Base-by-base conservation (phyloP, 2,888 invertebrate species). In the Hypena proboscidalis region DNA sequence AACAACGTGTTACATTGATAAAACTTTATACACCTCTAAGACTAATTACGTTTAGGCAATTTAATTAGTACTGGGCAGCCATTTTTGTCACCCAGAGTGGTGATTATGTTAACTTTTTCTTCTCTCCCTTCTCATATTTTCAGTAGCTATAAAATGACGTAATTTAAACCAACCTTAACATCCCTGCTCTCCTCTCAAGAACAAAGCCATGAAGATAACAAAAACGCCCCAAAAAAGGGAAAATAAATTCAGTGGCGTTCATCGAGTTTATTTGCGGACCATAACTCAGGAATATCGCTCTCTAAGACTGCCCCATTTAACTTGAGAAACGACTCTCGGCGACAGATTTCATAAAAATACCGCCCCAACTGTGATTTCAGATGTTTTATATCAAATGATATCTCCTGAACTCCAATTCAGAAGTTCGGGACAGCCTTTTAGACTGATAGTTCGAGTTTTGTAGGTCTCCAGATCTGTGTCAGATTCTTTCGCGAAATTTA, bases 231-330 rank as follows among this genome's bases (percentile, higher is more conserved):
- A 41, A 44, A 46, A 45, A 39, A 26, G 19, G 31, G 11, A 29
- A 29, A 49, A 52, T 46, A 50, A 46, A 50, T 39, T 38, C 26
- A 46, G 39, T 33, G 38, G 32, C 63, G 57, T 64, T 67, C 60
- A 49, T 58, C 47, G 61, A 52, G 62, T 64, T 56, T 75, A 77
- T 77, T 79, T 76, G 72, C 74, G 70, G 67, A 58, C 69, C 71
- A 74, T 85, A 84, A 84, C 77, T 84, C 76, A 76, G 61, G 57
- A 82, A 84, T 83, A 83, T 85, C 83, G 69, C 53, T 67, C 64
- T 60, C 65, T 63, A 58, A 70, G 58, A 66, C 68, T 75, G 79
- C 69, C 54, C 83, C 84, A 85, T 85, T 85, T 80, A 83, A 80
- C 80, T 56, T 83, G 82, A 85, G 70, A 77, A 77, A 85, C 75